Evolutionary conservation across 1,140 invertebrate genomes (phyloP), one percentile per base, ranked within the genome.

Genomic region (Hesperophylax magnus): DNA sequence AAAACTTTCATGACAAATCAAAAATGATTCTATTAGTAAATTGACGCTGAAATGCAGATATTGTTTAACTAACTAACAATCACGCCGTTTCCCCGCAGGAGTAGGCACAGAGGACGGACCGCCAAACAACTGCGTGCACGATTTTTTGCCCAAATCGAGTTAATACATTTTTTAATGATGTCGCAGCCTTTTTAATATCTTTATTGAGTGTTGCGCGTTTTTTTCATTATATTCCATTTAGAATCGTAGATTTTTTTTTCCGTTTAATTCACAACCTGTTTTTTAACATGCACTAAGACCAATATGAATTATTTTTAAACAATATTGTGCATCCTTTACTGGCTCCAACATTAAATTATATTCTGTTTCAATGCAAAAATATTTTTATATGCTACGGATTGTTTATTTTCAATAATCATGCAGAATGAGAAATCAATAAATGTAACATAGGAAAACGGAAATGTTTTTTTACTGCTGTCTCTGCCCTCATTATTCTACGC

Each of bases 201-300:
- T 67, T 3, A 53, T 71, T 14, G 67, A 52, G n/a, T 14, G n/a
- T 8, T 71, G 34, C 18, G 18, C 39, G n/a, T 47, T 47, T 47
- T 69, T 71, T 69, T 39, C 67, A 71, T 71, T 71, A 52, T 67
- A 67, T 67, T 67, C 39, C 67, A 71, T 71, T 71, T 71, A 71
- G 39, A 22, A 22, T 71, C 67, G 20, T 71, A 71, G 34, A 1
- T 71, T n/a, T 52, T n/a, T 63, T 65, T 71, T 52, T 71, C 67
- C 67, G 67, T 71, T 71, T 71, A 53, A 11, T 67, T 39, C 22
- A 67, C 9, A 67, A 27, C 11, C 17, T 58, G 6, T 18, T 65
- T 14, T 31, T 24, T 24, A 65, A 31, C 14, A 15, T 31, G 14
- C 18, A 31, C 15, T 22, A 17, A 3, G 15, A 22, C 60, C 60